Percentiles rank a stretch among this genome's conserved stretches.
phyloP scores from a whole-genome alignment of 2,113 vertebrate species.

The Gopherus evgoodei region DNA sequence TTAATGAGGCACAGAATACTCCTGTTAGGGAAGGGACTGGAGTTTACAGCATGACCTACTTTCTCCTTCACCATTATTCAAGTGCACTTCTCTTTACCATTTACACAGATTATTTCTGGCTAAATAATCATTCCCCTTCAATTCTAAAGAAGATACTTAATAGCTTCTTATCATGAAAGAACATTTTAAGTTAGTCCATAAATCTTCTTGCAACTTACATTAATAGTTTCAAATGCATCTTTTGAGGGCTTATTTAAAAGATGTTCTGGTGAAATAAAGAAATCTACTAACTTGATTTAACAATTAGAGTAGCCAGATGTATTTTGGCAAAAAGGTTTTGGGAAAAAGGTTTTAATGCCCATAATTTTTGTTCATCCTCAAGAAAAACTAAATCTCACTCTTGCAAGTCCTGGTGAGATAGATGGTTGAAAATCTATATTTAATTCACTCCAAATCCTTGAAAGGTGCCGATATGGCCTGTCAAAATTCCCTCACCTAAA shows the following conservation, averaged over 20 bases:
- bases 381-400: not conserved
- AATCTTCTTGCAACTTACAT: not conserved
- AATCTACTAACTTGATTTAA: not conserved
- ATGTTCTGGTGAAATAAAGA: not conserved
- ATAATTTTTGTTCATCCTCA: not conserved
- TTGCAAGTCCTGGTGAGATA: not conserved
- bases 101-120: not conserved
- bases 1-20: constrained; percentile 14
- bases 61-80: not conserved
- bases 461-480: not conserved
- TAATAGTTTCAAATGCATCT: not conserved
- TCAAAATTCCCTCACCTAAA: not conserved
- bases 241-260: not conserved
- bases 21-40: not conserved
- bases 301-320: not conserved
- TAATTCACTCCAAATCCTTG: not conserved
- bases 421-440: not conserved
- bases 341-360: not conserved
- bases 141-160: constrained; percentile 7
- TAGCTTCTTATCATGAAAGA: not conserved
- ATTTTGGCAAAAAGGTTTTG: not conserved
- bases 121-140: constrained; percentile 8
- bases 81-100: not conserved
- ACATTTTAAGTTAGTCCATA: not conserved
- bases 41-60: not conserved